Percentiles rank a stretch among this genome's conserved stretches.
phyloP scores from a whole-genome alignment of 1,140 invertebrate genomes.

The Danaus melanippus region DNA sequence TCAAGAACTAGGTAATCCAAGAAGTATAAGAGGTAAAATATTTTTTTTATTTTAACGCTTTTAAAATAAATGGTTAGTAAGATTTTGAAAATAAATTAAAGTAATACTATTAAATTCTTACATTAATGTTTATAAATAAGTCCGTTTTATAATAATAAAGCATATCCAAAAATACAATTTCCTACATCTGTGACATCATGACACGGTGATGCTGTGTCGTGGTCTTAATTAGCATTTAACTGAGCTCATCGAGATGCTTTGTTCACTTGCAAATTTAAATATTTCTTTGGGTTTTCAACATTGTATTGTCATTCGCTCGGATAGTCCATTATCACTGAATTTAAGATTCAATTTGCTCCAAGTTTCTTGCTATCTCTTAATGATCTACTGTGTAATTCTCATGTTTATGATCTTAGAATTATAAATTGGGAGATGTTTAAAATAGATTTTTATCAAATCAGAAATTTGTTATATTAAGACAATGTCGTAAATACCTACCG shows the following conservation, averaged over 20 bases:
- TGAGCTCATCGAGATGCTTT: slow-evolving; percentile 36
- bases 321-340: slow-evolving; percentile 14
- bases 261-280: slow-evolving; percentile 42
- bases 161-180: too few relatives aligned
- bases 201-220: slow-evolving; percentile 41
- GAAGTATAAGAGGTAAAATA: too few relatives aligned
- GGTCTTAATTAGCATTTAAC: slow-evolving; percentile 54
- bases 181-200: slow-evolving; percentile 20
- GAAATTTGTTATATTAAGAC: slow-evolving; percentile 4
- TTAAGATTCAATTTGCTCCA: too few relatives aligned
- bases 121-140: too few relatives aligned
- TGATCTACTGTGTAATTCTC: background rate
- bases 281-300: background rate
- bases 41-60: too few relatives aligned
- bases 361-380: background rate
- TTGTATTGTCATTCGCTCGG: slow-evolving; percentile 17
- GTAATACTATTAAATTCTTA: too few relatives aligned
- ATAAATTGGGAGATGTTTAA: too few relatives aligned
- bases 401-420: background rate
- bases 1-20: too few relatives aligned
- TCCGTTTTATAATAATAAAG: slow-evolving; percentile 11
- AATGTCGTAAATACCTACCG: slow-evolving; percentile 10
- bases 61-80: too few relatives aligned
- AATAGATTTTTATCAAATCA: slow-evolving; percentile 2
- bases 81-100: too few relatives aligned